Evolutionary conservation across 2,113 vertebrate genomes (phyloP).

Genomic region (Psittacula cyanocephala): DNA sequence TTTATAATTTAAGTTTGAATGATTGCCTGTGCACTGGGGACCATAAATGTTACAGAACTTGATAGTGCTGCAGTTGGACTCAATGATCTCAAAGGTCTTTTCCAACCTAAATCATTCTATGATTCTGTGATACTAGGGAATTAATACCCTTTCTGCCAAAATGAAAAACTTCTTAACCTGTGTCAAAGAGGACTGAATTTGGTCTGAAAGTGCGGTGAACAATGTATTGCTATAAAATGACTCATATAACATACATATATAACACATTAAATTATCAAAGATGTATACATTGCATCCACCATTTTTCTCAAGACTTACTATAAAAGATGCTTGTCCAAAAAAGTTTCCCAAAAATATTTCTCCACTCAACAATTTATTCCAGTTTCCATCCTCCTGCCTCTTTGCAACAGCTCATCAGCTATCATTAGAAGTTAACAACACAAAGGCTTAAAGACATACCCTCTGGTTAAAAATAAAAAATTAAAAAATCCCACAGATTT

Average conservation of each 20-base stretch:
- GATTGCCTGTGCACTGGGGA: not conserved
- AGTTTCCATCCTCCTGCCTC: slow-evolving; percentile 15
- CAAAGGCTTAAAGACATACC: slow-evolving; percentile 67
- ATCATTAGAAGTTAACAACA: slow-evolving; percentile 61
- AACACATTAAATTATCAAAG: not conserved
- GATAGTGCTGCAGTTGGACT: not conserved
- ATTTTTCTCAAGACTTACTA: not conserved
- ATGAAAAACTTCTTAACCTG: not conserved
- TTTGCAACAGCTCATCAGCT: slow-evolving; percentile 53
- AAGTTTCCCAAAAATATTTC: not conserved
- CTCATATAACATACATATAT: not conserved
- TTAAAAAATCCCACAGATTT: slow-evolving; percentile 49
- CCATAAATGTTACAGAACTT: not conserved
- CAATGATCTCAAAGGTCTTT: not conserved
- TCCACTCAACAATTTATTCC: not conserved
- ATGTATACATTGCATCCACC: not conserved
- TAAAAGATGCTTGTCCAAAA: not conserved
- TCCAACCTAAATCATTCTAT: not conserved
- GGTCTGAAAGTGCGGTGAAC: not conserved
- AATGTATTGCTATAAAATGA: not conserved
- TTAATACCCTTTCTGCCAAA: not conserved
- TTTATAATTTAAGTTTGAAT: not conserved
- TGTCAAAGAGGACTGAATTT: not conserved
- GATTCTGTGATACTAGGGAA: not conserved
- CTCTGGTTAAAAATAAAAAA: slow-evolving; percentile 47